Percentiles rank a stretch among this genome's conserved stretches.
These are phyloP conservation scores for Venusia cambrica DNA, from an alignment of 2,888 invertebrate genomes.

Conservation along the genomic window DNA sequence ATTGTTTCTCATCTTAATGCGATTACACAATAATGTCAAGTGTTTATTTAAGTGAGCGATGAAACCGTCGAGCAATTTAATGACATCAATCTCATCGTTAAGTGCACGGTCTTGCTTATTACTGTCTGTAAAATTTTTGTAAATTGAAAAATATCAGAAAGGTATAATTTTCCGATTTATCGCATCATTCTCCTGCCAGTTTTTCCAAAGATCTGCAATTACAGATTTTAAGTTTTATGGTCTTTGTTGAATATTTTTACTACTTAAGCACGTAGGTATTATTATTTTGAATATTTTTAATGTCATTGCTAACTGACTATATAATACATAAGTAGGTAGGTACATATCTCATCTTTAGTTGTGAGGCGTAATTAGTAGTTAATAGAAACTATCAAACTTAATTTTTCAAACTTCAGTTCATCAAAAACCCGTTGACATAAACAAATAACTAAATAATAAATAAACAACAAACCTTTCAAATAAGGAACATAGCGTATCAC, in stretches of 20 bases:
- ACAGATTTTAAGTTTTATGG: conserved; percentile 9
- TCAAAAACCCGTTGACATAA: no score
- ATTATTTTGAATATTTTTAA: background rate
- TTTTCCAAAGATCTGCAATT: conserved; percentile 12
- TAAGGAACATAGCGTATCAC: conserved; percentile 13
- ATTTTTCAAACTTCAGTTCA: no score
- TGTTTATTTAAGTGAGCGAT: conserved; percentile 20
- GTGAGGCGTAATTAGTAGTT: no score
- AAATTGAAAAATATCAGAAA: conserved; percentile 27
- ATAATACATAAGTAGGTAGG: no score
- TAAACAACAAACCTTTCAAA: conserved; percentile 4
- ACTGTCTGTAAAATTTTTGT: conserved; percentile 18
- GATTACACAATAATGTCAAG: conserved; percentile 15
- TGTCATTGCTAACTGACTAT: background rate
- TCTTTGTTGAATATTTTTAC: conserved; percentile 6
- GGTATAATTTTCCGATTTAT: conserved; percentile 29
- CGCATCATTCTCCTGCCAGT: conserved; percentile 23
- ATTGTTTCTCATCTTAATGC: conserved; percentile 9
- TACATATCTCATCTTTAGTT: no score
- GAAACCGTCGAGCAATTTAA: conserved; percentile 17
- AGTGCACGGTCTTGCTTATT: conserved; percentile 25
- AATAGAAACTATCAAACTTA: no score
- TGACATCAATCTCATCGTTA: conserved; percentile 24
- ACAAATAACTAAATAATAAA: no score
- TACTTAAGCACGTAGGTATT: conserved; percentile 6